These are phyloP conservation scores for Tor tambroides DNA, from an alignment of 2,113 vertebrate genomes.

Conservation along the genomic window DNA sequence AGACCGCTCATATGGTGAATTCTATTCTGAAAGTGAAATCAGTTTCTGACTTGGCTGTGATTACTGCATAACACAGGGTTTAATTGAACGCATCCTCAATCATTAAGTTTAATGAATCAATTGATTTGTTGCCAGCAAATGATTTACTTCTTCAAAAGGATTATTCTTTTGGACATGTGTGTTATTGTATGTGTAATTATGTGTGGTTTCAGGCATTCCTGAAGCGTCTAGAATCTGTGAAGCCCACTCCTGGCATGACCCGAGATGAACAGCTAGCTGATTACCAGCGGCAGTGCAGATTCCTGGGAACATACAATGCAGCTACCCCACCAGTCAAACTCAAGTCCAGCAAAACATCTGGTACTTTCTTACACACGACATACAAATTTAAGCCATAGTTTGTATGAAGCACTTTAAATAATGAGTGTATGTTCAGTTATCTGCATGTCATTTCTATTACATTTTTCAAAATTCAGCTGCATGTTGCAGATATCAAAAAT, in stretches of 20 bases:
- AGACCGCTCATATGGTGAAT: background rate
- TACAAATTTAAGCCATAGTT: background rate
- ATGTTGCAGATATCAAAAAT: background rate
- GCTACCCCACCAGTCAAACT: conserved; percentile 26
- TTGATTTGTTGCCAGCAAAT: background rate
- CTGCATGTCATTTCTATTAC: background rate
- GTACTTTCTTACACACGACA: conserved; percentile 35
- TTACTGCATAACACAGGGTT: background rate
- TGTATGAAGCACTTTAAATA: background rate
- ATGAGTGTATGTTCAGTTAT: background rate
- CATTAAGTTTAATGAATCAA: background rate
- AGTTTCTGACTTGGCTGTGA: background rate
- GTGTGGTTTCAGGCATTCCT: conserved; percentile 81
- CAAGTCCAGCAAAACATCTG: conserved; percentile 68
- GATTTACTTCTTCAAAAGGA: background rate
- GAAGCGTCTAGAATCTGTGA: conserved; percentile 89
- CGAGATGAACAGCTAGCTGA: conserved; percentile 87
- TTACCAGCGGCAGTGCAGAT: conserved; percentile 83
- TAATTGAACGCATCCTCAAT: background rate
- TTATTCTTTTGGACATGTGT: background rate
- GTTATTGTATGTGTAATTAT: conserved; percentile 5
- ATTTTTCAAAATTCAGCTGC: background rate
- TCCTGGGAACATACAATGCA: conserved; percentile 67
- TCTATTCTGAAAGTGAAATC: background rate
- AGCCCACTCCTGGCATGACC: conserved; percentile 85